Base-by-base conservation (phyloP, 2,888 invertebrate species). In the Drosophila kanekoi region DNA sequence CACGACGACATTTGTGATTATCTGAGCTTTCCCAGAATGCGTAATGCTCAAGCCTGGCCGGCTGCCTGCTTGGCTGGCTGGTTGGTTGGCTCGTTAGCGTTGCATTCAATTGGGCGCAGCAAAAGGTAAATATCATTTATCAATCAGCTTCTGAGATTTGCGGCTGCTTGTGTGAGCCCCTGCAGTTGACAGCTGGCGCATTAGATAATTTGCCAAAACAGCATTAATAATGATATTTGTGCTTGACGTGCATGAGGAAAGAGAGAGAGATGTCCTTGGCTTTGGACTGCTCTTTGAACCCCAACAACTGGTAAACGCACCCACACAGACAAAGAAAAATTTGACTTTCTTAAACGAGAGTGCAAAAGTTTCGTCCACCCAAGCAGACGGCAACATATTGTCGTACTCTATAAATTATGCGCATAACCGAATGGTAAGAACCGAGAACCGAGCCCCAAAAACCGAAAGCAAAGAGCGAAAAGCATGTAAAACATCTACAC, bases 381-480 rank as follows among this genome's bases (percentile, higher is more conserved):
- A 54, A 58, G 58, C 69, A 72, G 68, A 71, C 65, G 75, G 63
- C 78, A 89, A 78, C 86, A 87, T 87, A 89, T 88, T 89, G 81
- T 87, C 79, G 79, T 81, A 85, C 80, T 83, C 88, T 72, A 81
- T 88, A 89, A 89, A 90, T 89, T 88, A 89, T 88, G 89, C 77
- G 85, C 87, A 89, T 81, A 89, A 89, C 77, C 79, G 62, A 79
- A 77, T 65, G 52, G 35, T 51, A 48, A 53, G 56, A 60, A 41
- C 48, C 41, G 37, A 72, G 53, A 58, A 33, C 13, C 14, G 60
- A 56, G 52, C 48, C 38, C 33, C 23, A 1, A 23, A 33, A 43
- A 20, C 14, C 11, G 33, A 61, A 56, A 60, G 40, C 37, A 61
- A 58, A 69, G 52, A 59, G 38, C 33, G 56, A 37, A 52, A 53